Percentiles rank a stretch among this genome's conserved stretches.
phyloP scores from a whole-genome alignment of 2,888 invertebrate genomes.

The Gnatocerus cornutus region DNA sequence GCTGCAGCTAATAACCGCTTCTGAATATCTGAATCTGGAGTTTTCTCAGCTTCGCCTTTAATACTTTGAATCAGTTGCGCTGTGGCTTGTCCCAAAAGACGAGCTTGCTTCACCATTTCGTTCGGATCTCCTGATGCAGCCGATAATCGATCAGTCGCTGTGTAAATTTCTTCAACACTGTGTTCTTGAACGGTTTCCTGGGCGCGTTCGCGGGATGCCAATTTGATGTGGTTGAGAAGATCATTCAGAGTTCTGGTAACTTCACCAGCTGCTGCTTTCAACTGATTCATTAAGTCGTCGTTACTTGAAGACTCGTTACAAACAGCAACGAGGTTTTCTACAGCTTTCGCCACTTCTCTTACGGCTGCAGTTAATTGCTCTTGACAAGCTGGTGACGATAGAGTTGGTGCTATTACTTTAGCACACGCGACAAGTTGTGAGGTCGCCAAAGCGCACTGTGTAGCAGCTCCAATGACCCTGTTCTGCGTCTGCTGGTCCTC shows the following conservation, averaged over 20 bases:
- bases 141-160: slow-evolving; percentile 91
- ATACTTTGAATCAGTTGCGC: slow-evolving; percentile 95
- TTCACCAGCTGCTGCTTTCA: slow-evolving; percentile 88
- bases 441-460: slow-evolving; percentile 96
- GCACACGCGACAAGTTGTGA: slow-evolving; percentile 98
- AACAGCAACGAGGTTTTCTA: slow-evolving; percentile 89
- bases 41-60: slow-evolving; percentile 93
- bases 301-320: slow-evolving; percentile 84
- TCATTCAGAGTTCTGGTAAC: slow-evolving; percentile 93
- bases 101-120: slow-evolving; percentile 96
- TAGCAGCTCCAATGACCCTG: slow-evolving; percentile 95
- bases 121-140: slow-evolving; percentile 89
- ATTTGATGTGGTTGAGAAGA: slow-evolving; percentile 90
- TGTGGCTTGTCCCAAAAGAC: slow-evolving; percentile 93
- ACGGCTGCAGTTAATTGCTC: slow-evolving; percentile 95
- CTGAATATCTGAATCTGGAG: slow-evolving; percentile 91
- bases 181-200: slow-evolving; percentile 81
- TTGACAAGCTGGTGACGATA: slow-evolving; percentile 87
- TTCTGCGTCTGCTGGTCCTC: slow-evolving; percentile 88
- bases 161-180: slow-evolving; percentile 91
- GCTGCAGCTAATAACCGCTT: slow-evolving; percentile 94
- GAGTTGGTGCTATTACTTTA: slow-evolving; percentile 91
- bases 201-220: slow-evolving; percentile 77
- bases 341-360: slow-evolving; percentile 92
- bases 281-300: slow-evolving; percentile 79